Evolutionary conservation across 1,140 invertebrate species (phyloP).

Genomic region (Lamellibrachia luymesi): DNA sequence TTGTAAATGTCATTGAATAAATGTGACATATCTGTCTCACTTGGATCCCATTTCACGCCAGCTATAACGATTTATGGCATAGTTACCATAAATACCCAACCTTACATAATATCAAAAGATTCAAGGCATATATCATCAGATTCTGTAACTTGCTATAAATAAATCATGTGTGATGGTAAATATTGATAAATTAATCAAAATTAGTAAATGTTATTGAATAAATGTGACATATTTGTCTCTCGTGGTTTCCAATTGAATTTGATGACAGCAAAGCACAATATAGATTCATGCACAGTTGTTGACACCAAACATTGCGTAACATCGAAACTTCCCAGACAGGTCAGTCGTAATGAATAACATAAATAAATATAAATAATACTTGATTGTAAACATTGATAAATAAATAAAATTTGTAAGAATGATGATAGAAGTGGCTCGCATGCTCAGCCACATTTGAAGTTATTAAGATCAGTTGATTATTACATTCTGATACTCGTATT

Average conservation of each 20-base stretch:
- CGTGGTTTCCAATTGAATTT: neutral
- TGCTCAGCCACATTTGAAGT: too few relatives aligned
- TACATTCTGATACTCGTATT: too few relatives aligned
- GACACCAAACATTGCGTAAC: neutral
- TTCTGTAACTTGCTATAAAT: neutral
- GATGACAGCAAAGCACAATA: neutral
- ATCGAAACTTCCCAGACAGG: neutral
- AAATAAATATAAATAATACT: neutral
- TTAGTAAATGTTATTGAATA: neutral
- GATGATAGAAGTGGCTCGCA: neutral
- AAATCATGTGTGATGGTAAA: neutral
- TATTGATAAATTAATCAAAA: neutral
- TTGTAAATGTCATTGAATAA: neutral
- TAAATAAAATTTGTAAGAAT: neutral
- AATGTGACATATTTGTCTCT: neutral
- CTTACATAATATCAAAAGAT: too few relatives aligned
- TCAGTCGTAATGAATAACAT: neutral
- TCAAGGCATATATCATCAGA: too few relatives aligned
- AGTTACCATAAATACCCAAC: too few relatives aligned
- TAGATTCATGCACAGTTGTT: neutral
- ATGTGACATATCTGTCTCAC: neutral
- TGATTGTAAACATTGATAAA: neutral
- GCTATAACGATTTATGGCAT: too few relatives aligned
- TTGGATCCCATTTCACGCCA: neutral
- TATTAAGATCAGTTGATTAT: too few relatives aligned